These are phyloP conservation scores for Romanogobio albipinnatus DNA, from an alignment of 2,113 vertebrate genomes.

Conservation along the genomic window DNA sequence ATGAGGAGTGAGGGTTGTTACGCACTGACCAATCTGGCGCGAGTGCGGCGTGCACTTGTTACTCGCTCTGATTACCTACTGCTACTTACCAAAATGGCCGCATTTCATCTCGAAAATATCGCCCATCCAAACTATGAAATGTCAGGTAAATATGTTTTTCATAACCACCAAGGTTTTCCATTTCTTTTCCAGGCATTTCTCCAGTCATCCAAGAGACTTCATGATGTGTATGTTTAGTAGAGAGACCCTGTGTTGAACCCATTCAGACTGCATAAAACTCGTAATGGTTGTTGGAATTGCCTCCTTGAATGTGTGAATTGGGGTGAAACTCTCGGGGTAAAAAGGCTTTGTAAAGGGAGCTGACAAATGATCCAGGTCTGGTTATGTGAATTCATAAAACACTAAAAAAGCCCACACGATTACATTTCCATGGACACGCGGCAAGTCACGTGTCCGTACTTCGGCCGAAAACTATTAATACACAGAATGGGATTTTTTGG, in stretches of 20 bases:
- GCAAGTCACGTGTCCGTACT: background rate
- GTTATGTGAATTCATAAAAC: background rate
- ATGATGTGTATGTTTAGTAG: background rate
- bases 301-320: constrained; percentile 8
- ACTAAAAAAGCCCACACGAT: background rate
- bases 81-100: background rate
- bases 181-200: background rate
- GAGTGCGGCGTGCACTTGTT: background rate
- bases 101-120: background rate
- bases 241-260: constrained; percentile 5
- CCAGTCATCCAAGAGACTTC: background rate
- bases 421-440: background rate
- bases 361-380: background rate
- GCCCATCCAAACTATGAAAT: background rate
- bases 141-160: constrained; percentile 22
- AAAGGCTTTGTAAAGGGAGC: background rate
- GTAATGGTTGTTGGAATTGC: background rate
- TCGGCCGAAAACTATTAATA: background rate
- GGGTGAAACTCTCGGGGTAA: background rate
- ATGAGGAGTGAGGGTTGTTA: background rate
- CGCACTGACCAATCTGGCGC: background rate
- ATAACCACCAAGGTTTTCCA: background rate
- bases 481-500: no score
- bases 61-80: background rate
- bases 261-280: background rate